Evolutionary conservation across 2,113 vertebrate species (phyloP).

Genomic region (Sarotherodon lohbergeri): DNA sequence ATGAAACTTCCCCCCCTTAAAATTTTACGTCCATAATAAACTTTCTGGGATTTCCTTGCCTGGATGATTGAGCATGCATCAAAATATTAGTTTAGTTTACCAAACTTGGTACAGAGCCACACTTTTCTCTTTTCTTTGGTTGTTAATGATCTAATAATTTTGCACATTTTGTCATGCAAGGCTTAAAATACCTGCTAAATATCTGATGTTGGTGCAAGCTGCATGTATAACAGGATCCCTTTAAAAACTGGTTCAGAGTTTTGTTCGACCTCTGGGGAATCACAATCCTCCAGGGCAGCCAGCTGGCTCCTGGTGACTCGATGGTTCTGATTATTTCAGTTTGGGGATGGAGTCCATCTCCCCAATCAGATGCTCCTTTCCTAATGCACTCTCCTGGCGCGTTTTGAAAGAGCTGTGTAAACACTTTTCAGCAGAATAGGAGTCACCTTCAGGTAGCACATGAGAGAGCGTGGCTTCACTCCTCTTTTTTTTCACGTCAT

Average conservation of each 20-base stretch:
- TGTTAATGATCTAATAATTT: neutral
- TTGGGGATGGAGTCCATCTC: conserved; percentile 24
- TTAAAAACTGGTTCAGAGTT: neutral
- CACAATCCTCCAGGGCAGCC: conserved; percentile 8
- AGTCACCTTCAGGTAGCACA: conserved; percentile 53
- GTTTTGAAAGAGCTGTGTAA: conserved; percentile 36
- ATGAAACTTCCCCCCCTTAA: neutral
- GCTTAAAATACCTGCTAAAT: neutral
- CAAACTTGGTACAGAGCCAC: neutral
- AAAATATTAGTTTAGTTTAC: neutral
- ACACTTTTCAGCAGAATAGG: conserved; percentile 23
- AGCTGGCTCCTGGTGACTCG: conserved; percentile 28
- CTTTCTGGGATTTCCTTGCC: neutral
- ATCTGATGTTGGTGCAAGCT: neutral
- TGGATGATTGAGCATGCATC: neutral
- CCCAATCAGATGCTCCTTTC: conserved; percentile 17
- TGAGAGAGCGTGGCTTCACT: neutral
- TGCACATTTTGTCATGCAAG: neutral
- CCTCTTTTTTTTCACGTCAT: neutral
- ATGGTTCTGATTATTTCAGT: conserved; percentile 29
- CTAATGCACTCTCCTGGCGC: conserved; percentile 27
- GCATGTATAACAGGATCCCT: neutral
- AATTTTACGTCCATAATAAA: neutral
- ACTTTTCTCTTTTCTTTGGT: neutral
- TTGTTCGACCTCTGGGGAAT: conserved; percentile 21